Evolutionary conservation across 1,140 invertebrate genomes (phyloP).

Genomic region (Procambarus clarkii): DNA sequence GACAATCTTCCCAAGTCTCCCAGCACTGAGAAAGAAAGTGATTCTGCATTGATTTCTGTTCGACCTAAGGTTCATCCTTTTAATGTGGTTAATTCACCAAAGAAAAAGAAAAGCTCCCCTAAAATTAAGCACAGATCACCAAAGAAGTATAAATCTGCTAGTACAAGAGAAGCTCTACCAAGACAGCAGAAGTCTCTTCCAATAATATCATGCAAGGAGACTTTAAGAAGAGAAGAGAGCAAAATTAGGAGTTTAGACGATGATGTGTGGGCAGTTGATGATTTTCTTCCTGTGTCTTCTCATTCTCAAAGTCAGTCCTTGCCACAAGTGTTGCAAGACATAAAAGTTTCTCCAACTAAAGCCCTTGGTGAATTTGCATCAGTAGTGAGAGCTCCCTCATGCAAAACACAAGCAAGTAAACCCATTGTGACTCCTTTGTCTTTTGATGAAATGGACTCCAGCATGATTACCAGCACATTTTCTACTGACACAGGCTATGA

Average conservation of each 20-base stretch:
- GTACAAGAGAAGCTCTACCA: constrained; percentile 13
- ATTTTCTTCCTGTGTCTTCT: constrained; percentile 42
- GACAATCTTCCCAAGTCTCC: constrained; percentile 41
- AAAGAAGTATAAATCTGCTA: constrained; percentile 27
- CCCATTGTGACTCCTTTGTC: not conserved
- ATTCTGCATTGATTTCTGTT: constrained; percentile 50
- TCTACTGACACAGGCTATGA: constrained; percentile 63
- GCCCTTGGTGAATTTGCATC: not conserved
- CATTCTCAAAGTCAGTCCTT: not conserved
- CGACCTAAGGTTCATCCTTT: constrained; percentile 42
- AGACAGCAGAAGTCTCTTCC: not conserved
- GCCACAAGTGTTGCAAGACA: not conserved
- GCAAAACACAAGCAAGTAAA: not conserved
- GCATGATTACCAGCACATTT: constrained; percentile 57
- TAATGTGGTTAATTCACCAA: constrained; percentile 28
- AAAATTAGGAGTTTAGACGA: constrained; percentile 40
- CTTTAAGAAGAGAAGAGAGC: not conserved
- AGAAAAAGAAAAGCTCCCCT: constrained; percentile 52
- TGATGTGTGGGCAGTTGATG: constrained; percentile 62
- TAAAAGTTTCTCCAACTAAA: constrained; percentile 3
- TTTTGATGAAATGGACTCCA: constrained; percentile 39
- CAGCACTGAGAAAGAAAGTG: constrained; percentile 59
- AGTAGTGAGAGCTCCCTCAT: not conserved
- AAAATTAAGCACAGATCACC: constrained; percentile 48
- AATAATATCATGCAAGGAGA: not conserved